A percentile compares a stretch with the other conserved stretches of the same genome.
These are phyloP conservation scores for Macroramphosus scolopax DNA, from an alignment of 2,797 vertebrate species.

Conservation along the genomic window DNA sequence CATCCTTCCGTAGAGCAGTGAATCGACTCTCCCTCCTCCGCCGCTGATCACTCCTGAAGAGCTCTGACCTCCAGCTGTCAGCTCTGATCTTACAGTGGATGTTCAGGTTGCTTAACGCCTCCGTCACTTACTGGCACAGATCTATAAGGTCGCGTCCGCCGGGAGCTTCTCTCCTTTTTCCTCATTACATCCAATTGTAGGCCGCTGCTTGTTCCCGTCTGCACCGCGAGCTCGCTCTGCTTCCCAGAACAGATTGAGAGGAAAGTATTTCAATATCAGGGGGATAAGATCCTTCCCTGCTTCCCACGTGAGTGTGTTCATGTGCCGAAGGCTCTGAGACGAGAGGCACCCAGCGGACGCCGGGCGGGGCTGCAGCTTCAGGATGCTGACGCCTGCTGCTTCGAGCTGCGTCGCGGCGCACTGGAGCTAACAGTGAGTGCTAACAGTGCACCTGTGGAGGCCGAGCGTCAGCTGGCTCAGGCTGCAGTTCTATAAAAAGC, in stretches of 20 bases:
- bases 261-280: no score
- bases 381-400: slow-evolving; percentile 8
- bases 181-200: slow-evolving; percentile 44
- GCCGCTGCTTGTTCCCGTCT: slow-evolving; percentile 10
- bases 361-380: no score
- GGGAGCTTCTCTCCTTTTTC: slow-evolving; percentile 45
- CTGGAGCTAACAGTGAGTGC: neutral
- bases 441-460: slow-evolving; percentile 15
- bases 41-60: slow-evolving; percentile 43
- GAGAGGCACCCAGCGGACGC: slow-evolving; percentile 22
- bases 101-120: slow-evolving; percentile 52
- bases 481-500: no score
- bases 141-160: slow-evolving; percentile 31
- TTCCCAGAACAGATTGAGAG: no score
- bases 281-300: no score
- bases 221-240: no score
- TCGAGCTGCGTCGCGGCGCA: slow-evolving; percentile 2
- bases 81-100: slow-evolving; percentile 33
- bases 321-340: slow-evolving; percentile 31
- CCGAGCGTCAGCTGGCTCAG: no score
- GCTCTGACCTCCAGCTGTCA: slow-evolving; percentile 62
- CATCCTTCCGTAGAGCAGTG: slow-evolving; percentile 23
- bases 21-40: slow-evolving; percentile 25
- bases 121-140: slow-evolving; percentile 40
- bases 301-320: slow-evolving; percentile 22